Evolutionary conservation across 2,888 invertebrate species (phyloP).

Genomic region (Hymenopus coronatus): DNA sequence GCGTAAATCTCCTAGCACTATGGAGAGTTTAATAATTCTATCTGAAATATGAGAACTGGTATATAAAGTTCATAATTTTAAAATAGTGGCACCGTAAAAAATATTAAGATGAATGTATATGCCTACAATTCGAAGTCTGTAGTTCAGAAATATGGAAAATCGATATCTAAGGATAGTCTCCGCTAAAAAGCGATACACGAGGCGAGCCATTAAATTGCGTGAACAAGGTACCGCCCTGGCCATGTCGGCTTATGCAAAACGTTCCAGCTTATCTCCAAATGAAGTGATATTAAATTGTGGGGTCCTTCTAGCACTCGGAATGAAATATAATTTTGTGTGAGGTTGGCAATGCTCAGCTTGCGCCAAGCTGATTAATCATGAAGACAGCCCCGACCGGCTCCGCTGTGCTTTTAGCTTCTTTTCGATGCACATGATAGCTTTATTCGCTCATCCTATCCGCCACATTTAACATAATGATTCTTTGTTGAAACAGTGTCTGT

Average conservation of each 20-base stretch:
- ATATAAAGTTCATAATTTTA: too few species aligned
- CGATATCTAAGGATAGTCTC: background rate
- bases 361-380: background rate
- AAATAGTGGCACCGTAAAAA: too few species aligned
- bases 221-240: background rate
- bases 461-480: background rate
- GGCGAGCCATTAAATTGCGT: background rate
- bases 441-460: background rate
- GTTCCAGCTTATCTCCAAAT: background rate
- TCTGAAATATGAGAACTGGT: too few species aligned
- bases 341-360: background rate
- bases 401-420: too few species aligned
- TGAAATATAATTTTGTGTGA: background rate
- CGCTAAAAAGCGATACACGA: background rate
- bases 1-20: too few species aligned
- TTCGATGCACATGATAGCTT: background rate
- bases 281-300: background rate
- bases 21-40: too few species aligned
- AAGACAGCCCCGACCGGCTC: background rate
- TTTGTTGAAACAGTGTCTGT: background rate
- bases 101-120: too few species aligned
- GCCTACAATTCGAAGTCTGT: too few species aligned
- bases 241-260: background rate
- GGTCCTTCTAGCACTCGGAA: background rate
- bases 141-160: too few species aligned